Evolutionary conservation across 2,888 invertebrate species (phyloP).

Genomic region (Celastrina argiolus): DNA sequence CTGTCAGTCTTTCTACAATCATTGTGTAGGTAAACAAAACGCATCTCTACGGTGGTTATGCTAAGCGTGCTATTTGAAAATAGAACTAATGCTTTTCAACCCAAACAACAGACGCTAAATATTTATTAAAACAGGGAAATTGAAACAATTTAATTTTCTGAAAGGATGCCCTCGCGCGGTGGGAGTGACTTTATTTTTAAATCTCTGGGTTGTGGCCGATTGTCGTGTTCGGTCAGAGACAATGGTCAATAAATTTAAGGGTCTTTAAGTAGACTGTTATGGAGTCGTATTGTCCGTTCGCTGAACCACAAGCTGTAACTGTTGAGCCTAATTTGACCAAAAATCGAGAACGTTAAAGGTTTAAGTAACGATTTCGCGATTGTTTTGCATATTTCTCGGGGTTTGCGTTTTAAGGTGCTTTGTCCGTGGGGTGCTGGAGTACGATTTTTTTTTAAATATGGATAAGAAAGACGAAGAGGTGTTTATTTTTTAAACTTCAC

Average conservation of each 20-base stretch:
- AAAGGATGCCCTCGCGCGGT: not conserved
- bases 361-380: not conserved
- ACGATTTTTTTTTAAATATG: no score
- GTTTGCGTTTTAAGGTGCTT: no score
- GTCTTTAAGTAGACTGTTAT: not conserved
- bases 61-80: no score
- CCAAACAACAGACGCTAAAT: not conserved
- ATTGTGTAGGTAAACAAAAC: no score
- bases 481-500: no score
- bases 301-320: not conserved
- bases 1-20: no score
- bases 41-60: no score
- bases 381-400: not conserved
- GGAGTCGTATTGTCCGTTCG: not conserved
- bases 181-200: not conserved
- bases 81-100: not conserved
- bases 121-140: not conserved
- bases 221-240: conserved; percentile 4
- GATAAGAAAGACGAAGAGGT: no score
- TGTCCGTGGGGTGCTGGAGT: no score
- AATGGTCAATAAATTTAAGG: conserved; percentile 11
- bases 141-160: not conserved
- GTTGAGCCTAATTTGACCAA: not conserved
- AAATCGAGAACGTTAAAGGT: not conserved
- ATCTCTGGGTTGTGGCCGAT: not conserved